These are phyloP conservation scores for Macquaria ambigua DNA, from an alignment of 2,113 vertebrate species.

Conservation along the genomic window DNA sequence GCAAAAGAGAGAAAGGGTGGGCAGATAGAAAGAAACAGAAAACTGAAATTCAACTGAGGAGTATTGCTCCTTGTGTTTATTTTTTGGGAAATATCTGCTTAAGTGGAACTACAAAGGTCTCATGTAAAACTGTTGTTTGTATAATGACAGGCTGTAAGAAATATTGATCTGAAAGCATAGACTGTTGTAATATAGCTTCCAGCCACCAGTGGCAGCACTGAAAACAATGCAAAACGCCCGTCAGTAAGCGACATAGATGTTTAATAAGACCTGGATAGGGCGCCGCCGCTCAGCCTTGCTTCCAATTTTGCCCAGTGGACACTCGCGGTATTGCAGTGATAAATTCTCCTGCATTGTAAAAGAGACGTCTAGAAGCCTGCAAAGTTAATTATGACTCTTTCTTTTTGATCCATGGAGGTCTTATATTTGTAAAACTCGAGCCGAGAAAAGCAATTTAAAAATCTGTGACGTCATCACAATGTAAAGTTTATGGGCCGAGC, in stretches of 20 bases:
- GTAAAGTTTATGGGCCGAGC: too few relatives aligned
- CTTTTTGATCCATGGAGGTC: too few relatives aligned
- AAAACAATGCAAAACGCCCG: neutral
- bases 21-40: neutral
- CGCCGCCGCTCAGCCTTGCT: too few relatives aligned
- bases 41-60: neutral
- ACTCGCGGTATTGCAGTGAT: too few relatives aligned
- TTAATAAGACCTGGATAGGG: too few relatives aligned
- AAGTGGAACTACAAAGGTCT: neutral
- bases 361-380: too few relatives aligned
- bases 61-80: neutral
- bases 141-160: neutral
- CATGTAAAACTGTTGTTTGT: neutral
- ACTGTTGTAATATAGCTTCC: neutral
- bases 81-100: neutral
- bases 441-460: too few relatives aligned
- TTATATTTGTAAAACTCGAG: too few relatives aligned
- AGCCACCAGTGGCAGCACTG: neutral
- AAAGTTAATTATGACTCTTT: too few relatives aligned
- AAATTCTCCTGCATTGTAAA: too few relatives aligned
- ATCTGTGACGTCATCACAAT: too few relatives aligned
- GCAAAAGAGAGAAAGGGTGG: neutral
- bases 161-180: neutral
- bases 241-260: neutral
- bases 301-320: too few relatives aligned